These are phyloP conservation scores for Luperina testacea DNA, from an alignment of 2,888 invertebrate genomes.

Conservation along the genomic window DNA sequence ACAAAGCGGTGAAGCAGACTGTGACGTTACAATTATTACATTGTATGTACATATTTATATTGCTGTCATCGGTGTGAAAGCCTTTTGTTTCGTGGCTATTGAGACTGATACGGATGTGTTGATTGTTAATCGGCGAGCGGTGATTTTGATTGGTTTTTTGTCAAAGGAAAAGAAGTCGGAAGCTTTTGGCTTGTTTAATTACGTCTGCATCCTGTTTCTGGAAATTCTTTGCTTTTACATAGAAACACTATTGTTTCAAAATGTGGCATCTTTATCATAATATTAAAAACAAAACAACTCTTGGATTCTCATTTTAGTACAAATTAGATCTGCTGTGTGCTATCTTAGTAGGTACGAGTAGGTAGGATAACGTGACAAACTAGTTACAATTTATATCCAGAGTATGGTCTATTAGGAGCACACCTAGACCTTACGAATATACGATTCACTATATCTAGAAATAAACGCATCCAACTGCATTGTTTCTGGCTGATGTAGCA, in stretches of 20 bases:
- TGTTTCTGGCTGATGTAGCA: neutral
- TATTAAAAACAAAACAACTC: neutral
- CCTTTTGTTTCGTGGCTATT: conserved; percentile 25
- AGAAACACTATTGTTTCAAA: neutral
- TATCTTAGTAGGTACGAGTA: neutral
- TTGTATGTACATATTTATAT: conserved; percentile 26
- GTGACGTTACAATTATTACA: conserved; percentile 51
- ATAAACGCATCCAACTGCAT: neutral
- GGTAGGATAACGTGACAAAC: neutral
- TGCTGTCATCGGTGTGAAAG: conserved; percentile 11
- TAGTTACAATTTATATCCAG: neutral
- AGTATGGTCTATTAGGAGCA: too few relatives aligned
- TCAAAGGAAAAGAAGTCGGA: neutral
- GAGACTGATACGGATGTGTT: neutral
- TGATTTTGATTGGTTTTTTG: conserved; percentile 6
- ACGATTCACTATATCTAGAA: neutral
- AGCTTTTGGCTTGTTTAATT: neutral
- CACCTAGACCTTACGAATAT: neutral
- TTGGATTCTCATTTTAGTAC: neutral
- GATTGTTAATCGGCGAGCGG: neutral
- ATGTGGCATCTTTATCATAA: neutral
- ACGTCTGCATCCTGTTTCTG: neutral
- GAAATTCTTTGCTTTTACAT: neutral
- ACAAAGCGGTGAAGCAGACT: conserved; percentile 67
- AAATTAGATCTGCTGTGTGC: neutral